Base-by-base conservation (phyloP, 2,888 invertebrate genomes). In the Nesidiocoris tenuis region DNA sequence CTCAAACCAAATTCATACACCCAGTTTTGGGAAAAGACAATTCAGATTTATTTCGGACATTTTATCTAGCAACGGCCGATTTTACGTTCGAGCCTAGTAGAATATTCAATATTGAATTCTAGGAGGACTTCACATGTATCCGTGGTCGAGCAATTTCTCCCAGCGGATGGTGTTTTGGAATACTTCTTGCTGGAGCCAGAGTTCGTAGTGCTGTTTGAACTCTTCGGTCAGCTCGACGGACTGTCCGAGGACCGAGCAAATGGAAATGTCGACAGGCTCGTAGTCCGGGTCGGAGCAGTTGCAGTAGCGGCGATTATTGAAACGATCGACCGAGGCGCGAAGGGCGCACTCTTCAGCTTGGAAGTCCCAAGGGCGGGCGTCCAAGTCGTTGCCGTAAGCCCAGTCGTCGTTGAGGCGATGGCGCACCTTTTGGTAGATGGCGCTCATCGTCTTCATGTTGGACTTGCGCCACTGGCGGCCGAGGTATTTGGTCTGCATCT, bases 371-470 rank as follows among this genome's bases (percentile, higher is more conserved):
- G 98, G 98, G 77, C 96, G 88, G 0, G 97, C 97, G 85, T 98
- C 97, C 81, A 98, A 89, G 86, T 98, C 94, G 86, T 99, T 99
- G 72, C 98, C 98, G 86, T 94, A 99, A 1, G 99, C 99, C 99
- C 99, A 99, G 84, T 99, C 99, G 83, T 99, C 99, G 82, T 98
- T 98, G 61, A 99, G 87, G 74, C 98, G 89, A 85, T 98, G 97
- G 24, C 97, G 88, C 1, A 95, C 95, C 87, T 98, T 98, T 76
- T 96, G 93, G 84, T 99, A 99, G 82, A 99, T 99, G 76, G 98
- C 97, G 83, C 98, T 98, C 86, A 99, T 96, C 0, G 97, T 97
- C 84, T 98, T 98, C 98, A 99, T 99, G 83, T 99, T 99, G 0
- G 95, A 94, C 84, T 98, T 98, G 66, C 99, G 89, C 99, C 99